phyloP scores from a whole-genome alignment of 2,888 invertebrate species.

The Cryptocephalus moraei region DNA sequence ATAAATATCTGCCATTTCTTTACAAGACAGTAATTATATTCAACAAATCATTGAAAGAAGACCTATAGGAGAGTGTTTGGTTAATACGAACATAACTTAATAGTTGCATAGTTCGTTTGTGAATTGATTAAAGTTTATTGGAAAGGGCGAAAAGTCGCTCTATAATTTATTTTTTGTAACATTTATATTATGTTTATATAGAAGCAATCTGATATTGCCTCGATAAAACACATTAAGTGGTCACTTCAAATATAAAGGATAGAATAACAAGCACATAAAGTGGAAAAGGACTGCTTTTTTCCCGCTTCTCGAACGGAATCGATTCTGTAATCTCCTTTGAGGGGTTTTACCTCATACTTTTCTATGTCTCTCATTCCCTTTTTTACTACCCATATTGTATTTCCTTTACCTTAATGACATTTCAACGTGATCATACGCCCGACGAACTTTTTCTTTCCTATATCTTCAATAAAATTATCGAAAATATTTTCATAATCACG shows the following conservation, averaged over 20 bases:
- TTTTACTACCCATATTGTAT: constrained; percentile 19
- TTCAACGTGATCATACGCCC: constrained; percentile 15
- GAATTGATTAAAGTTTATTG: too few species aligned
- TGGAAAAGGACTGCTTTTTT: constrained; percentile 23
- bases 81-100: too few species aligned
- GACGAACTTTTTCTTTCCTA: constrained; percentile 11
- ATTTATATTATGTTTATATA: constrained; percentile 29
- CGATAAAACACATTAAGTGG: constrained; percentile 35
- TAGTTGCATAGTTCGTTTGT: too few species aligned
- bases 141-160: too few species aligned
- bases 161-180: constrained; percentile 5
- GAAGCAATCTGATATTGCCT: constrained; percentile 31
- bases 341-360: constrained; percentile 25
- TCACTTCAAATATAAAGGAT: constrained; percentile 36
- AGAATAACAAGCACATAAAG: constrained; percentile 36
- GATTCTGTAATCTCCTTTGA: constrained; percentile 34
- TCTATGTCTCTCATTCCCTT: constrained; percentile 16
- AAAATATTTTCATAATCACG: too few species aligned
- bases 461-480: background rate
- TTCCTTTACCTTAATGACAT: constrained; percentile 17
- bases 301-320: constrained; percentile 29
- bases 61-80: too few species aligned
- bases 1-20: too few species aligned
- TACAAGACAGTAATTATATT: too few species aligned
- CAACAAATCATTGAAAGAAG: too few species aligned